Percentiles rank a stretch among this genome's conserved stretches.
Evolutionary conservation across 1,140 invertebrate species (phyloP).

Genomic region (Saccostrea glomerata): DNA sequence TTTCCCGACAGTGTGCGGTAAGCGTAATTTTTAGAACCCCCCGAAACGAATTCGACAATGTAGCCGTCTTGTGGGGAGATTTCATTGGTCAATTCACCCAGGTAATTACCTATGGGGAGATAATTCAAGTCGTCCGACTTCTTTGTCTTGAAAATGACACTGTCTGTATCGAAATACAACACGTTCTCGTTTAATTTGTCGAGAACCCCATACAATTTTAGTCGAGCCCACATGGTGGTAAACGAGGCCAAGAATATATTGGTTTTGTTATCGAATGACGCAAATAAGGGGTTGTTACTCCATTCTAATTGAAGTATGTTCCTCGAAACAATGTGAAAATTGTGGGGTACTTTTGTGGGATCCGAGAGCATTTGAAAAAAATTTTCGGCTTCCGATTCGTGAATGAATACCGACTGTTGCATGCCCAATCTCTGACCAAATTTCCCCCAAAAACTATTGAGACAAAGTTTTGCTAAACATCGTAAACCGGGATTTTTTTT

Average conservation of each 20-base stretch:
- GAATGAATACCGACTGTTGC: conserved; percentile 51
- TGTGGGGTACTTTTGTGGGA: conserved; percentile 65
- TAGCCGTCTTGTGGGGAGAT: conserved; percentile 44
- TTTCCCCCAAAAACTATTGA: conserved; percentile 30
- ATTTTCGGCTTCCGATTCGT: conserved; percentile 51
- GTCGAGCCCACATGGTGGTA: conserved; percentile 75
- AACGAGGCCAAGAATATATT: conserved; percentile 76
- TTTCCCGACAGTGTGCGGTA: conserved; percentile 33
- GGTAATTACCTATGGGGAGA: conserved; percentile 44
- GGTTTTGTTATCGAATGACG: conserved; percentile 53
- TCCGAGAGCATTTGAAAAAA: conserved; percentile 70
- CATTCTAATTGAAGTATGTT: conserved; percentile 52
- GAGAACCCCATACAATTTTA: conserved; percentile 76
- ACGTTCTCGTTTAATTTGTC: conserved; percentile 70
- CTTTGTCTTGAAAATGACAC: conserved; percentile 51
- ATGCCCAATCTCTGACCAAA: conserved; percentile 32
- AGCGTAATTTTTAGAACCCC: conserved; percentile 58
- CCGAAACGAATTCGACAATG: conserved; percentile 54
- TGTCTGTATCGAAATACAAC: conserved; percentile 79
- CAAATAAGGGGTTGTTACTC: conserved; percentile 22
- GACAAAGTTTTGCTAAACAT: conserved; percentile 42
- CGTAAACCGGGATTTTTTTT: conserved; percentile 40
- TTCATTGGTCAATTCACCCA: conserved; percentile 51
- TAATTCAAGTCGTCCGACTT: conserved; percentile 23
- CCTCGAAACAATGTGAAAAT: conserved; percentile 67